These are phyloP conservation scores for Nymphalis io DNA, from an alignment of 1,140 invertebrate genomes.

Conservation along the genomic window DNA sequence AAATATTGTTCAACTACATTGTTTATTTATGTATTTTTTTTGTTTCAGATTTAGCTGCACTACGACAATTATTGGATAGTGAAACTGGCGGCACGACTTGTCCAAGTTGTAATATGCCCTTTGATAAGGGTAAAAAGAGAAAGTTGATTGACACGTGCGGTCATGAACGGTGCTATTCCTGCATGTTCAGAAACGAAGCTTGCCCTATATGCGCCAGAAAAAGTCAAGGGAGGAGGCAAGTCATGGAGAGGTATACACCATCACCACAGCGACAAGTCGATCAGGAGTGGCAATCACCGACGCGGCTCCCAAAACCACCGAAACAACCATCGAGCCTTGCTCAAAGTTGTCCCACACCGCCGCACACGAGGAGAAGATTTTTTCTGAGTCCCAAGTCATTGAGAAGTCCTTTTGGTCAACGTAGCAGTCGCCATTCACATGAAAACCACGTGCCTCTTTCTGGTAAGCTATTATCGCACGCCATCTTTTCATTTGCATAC, in stretches of 20 bases:
- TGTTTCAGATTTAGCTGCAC: constrained; percentile 74
- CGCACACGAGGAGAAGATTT: constrained; percentile 89
- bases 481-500: constrained; percentile 56
- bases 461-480: constrained; percentile 79
- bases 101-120: constrained; percentile 94
- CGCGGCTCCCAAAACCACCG: constrained; percentile 72
- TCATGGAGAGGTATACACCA: constrained; percentile 74
- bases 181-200: constrained; percentile 94
- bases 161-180: constrained; percentile 96
- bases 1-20: constrained; percentile 3
- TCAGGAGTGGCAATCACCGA: constrained; percentile 69
- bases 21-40: constrained; percentile 18
- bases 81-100: constrained; percentile 84
- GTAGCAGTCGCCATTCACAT: constrained; percentile 70
- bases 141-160: constrained; percentile 96
- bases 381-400: constrained; percentile 89
- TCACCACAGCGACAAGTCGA: constrained; percentile 76
- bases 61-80: constrained; percentile 74
- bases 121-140: constrained; percentile 96
- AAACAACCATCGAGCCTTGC: constrained; percentile 77
- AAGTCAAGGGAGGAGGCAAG: constrained; percentile 58
- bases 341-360: constrained; percentile 88
- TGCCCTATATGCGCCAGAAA: constrained; percentile 91
- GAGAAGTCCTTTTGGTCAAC: constrained; percentile 85
- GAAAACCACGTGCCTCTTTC: constrained; percentile 83